Evolutionary conservation across 2,888 invertebrate species (phyloP).

Genomic region (Diarsia dahlii): DNA sequence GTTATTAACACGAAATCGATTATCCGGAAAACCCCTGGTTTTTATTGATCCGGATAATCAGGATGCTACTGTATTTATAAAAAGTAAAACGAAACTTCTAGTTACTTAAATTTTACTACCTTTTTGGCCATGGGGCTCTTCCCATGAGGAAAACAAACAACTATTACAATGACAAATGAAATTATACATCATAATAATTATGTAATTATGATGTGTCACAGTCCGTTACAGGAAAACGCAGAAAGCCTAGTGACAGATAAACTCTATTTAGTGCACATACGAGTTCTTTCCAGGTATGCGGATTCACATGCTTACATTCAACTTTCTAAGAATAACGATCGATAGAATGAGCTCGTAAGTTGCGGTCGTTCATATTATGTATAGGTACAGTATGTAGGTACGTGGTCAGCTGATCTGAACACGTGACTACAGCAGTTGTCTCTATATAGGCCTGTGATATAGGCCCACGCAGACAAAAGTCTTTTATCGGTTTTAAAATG

Average conservation of each 20-base stretch:
- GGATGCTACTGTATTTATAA: too few relatives aligned
- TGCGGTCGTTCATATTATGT: not conserved
- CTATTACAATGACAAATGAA: slow-evolving; percentile 2
- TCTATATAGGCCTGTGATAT: too few relatives aligned
- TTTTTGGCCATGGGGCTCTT: not conserved
- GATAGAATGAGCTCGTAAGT: slow-evolving; percentile 9
- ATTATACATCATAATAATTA: not conserved
- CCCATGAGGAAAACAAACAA: not conserved
- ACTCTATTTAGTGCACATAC: not conserved
- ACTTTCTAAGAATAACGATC: slow-evolving; percentile 15
- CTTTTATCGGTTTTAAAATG: not conserved
- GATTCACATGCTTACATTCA: not conserved
- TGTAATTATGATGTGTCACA: too few relatives aligned
- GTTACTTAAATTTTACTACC: not conserved
- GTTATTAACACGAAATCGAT: too few relatives aligned
- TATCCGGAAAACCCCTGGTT: too few relatives aligned
- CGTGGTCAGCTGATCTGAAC: slow-evolving; percentile 2
- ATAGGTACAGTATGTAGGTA: too few relatives aligned
- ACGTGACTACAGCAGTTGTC: too few relatives aligned
- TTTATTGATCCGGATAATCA: too few relatives aligned
- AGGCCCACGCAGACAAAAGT: not conserved
- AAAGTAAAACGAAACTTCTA: not conserved
- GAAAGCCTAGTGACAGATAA: slow-evolving; percentile 7
- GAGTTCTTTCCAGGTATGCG: slow-evolving; percentile 22
- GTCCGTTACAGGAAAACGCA: not conserved